Base-by-base conservation (phyloP, 92 coral and sea anemone genomes). In the Parazoanthus darwini region DNA sequence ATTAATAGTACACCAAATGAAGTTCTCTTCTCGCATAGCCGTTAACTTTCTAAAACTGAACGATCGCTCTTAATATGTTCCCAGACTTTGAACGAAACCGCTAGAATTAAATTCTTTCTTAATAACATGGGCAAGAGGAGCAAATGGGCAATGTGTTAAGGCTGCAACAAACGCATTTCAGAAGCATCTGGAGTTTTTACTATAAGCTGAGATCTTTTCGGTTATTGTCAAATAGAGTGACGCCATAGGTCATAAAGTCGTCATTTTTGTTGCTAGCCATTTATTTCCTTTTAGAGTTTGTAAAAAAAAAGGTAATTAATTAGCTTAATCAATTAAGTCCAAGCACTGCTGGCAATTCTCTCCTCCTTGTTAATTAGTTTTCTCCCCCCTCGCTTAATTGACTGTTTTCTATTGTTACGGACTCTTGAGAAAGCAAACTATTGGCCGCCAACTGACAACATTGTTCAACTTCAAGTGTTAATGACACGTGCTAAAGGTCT, bases 281-380 rank as follows among this genome's bases (percentile, higher is more conserved):
- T 84, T 71, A 84, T 73, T 84, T 73, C 78, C 87, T 84, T 84
- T 84, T 84, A 72, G 79, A 84, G 87, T 70, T 84, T 71, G 78
- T 72, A 70, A 84, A 84, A 39, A 29, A 78, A 89, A 90, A 85
- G 90, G 78, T 86, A 87, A 90, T 83, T 94, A 89, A 92, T 94
- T 92, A 88, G 91, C 86, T 63, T 78, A 90, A 82, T 92, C 93
- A 94, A 92, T 94, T 88, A 90, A 74, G 43, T 59, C 79, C 66
- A 77, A 93, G 92, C 98, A 92, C 92, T 70, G 80, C 92, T 70
- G 92, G 98, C 94, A 95, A 92, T 86, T 90, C 82, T 91, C 96
- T 93, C 99, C 96, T 90, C 99, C 98, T 90, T 67, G 83, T 82
- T 92, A 95, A 95, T 97, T 95, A 88, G 72, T 66, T 89, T 63